These are phyloP conservation scores for pig (Sus scrofa) DNA, from an alignment of 2,113 vertebrate species.

Conservation along the genomic window DNA sequence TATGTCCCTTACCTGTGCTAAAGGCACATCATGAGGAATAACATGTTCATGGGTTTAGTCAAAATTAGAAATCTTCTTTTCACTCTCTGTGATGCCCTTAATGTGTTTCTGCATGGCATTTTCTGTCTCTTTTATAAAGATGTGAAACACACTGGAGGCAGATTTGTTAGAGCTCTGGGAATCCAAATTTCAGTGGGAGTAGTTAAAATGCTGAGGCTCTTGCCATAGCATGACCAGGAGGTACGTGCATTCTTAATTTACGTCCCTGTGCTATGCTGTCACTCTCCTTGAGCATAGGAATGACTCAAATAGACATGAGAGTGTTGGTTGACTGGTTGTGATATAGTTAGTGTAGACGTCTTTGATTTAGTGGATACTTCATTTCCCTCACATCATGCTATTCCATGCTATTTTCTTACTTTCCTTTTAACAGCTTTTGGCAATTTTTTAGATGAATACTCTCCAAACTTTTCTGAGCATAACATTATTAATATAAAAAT, in stretches of 20 bases:
- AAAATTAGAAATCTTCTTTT: neutral
- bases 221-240: neutral
- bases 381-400: neutral
- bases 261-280: neutral
- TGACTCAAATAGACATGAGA: neutral
- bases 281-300: neutral
- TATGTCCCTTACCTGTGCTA: slow-evolving; percentile 57
- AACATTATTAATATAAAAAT: neutral
- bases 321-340: neutral
- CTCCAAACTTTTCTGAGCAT: neutral
- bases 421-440: neutral
- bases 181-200: slow-evolving; percentile 62
- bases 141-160: neutral
- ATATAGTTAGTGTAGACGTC: neutral
- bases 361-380: neutral
- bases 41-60: neutral
- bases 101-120: neutral
- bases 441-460: neutral
- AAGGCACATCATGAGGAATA: neutral
- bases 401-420: neutral
- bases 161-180: slow-evolving; percentile 32
- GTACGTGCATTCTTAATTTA: neutral
- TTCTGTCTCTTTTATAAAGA: slow-evolving; percentile 50
- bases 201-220: slow-evolving; percentile 2
- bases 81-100: neutral